Percentiles rank a stretch among this genome's conserved stretches.
Evolutionary conservation across 2,888 invertebrate genomes (phyloP).

Genomic region (Ptychoptera albimana): DNA sequence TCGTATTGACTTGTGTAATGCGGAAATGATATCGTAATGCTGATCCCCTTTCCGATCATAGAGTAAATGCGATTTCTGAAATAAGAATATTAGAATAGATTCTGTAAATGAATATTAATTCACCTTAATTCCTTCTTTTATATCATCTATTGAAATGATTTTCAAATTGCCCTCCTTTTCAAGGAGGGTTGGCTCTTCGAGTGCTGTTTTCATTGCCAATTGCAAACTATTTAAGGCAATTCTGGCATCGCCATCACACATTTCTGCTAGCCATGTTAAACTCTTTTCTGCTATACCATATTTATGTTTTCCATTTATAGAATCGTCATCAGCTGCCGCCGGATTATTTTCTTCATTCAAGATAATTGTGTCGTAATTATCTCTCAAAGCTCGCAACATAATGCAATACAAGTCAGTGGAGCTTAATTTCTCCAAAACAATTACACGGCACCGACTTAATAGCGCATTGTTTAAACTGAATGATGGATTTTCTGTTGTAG

Average conservation of each 20-base stretch:
- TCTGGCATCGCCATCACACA: constrained; percentile 70
- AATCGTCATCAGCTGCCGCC: too few relatives aligned
- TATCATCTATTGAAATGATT: constrained; percentile 43
- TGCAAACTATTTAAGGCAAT: constrained; percentile 62
- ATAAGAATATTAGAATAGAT: constrained; percentile 12
- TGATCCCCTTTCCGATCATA: constrained; percentile 70
- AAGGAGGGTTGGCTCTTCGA: constrained; percentile 8
- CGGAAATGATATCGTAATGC: constrained; percentile 70
- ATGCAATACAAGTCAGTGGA: constrained; percentile 42
- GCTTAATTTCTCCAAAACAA: constrained; percentile 54
- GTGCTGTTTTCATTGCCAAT: constrained; percentile 43
- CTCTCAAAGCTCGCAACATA: constrained; percentile 38
- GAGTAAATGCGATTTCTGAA: constrained; percentile 54
- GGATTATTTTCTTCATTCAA: constrained; percentile 6
- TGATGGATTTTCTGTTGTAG: constrained; percentile 81
- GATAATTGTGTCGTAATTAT: constrained; percentile 22
- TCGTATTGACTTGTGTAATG: constrained; percentile 67
- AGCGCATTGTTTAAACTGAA: constrained; percentile 67
- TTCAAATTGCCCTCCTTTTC: constrained; percentile 22
- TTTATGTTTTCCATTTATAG: neutral
- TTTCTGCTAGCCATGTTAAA: constrained; percentile 51
- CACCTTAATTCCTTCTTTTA: constrained; percentile 60
- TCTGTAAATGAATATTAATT: too few relatives aligned
- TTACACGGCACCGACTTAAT: constrained; percentile 60
- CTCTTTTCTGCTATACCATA: constrained; percentile 39